Evolutionary conservation across 2,888 invertebrate species (phyloP).

Genomic region (Acleris holmiana): DNA sequence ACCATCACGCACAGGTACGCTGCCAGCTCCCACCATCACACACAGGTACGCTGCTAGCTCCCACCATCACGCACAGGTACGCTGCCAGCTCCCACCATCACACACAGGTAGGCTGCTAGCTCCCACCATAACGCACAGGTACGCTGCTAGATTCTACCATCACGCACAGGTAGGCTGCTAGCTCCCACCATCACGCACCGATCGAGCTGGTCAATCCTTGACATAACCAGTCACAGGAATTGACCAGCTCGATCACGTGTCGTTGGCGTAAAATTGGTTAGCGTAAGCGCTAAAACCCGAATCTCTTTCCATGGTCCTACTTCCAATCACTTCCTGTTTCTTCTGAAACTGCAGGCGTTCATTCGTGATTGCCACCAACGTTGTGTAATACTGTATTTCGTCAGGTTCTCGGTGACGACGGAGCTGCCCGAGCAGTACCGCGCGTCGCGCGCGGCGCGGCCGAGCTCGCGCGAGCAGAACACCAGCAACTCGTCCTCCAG

Average conservation of each 20-base stretch:
- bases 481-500: slow-evolving; percentile 70
- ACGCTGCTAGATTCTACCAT: background rate
- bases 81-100: too few relatives aligned
- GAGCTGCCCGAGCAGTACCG: slow-evolving; percentile 89
- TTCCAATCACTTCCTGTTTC: too few relatives aligned
- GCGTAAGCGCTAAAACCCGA: too few relatives aligned
- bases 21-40: slow-evolving; percentile 94
- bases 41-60: slow-evolving; percentile 89
- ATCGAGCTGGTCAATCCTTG: too few relatives aligned
- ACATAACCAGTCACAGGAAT: too few relatives aligned
- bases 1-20: slow-evolving; percentile 90
- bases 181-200: too few relatives aligned
- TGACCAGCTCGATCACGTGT: too few relatives aligned
- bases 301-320: too few relatives aligned
- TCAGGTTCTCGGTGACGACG: slow-evolving; percentile 87
- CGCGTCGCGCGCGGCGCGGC: slow-evolving; percentile 51
- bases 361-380: background rate
- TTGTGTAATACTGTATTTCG: slow-evolving; percentile 8
- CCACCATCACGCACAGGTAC: slow-evolving; percentile 92
- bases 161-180: too few relatives aligned
- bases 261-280: too few relatives aligned
- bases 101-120: too few relatives aligned
- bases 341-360: background rate
- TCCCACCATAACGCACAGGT: slow-evolving; percentile 93
- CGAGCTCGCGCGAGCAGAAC: slow-evolving; percentile 69